Percentiles rank a stretch among this genome's conserved stretches.
Evolutionary conservation across 2,797 vertebrate species (phyloP).

Genomic region (Enteromius anoplus): DNA sequence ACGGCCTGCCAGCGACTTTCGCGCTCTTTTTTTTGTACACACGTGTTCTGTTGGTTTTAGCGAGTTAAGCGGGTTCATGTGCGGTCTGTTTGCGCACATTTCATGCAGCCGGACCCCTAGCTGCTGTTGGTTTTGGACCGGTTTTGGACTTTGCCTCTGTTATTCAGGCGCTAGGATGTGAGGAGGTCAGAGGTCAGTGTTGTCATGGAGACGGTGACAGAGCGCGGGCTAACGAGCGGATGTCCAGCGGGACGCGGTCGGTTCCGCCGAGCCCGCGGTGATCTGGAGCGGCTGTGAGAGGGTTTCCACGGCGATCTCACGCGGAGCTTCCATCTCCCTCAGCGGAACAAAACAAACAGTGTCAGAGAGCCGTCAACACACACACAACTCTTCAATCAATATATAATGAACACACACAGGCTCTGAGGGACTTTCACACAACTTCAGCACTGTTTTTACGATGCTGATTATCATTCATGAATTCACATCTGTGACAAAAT

Average conservation of each 20-base stretch:
- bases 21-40: background rate
- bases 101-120: background rate
- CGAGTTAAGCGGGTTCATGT: background rate
- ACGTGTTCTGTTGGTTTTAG: slow-evolving; percentile 2
- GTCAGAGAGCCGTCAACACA: slow-evolving; percentile 49
- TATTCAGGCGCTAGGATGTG: slow-evolving; percentile 19
- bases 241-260: background rate
- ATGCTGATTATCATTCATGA: slow-evolving; percentile 6
- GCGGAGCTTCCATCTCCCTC: background rate
- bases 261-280: slow-evolving; percentile 49
- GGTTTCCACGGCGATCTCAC: slow-evolving; percentile 16
- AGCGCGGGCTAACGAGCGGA: background rate
- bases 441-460: background rate
- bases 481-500: slow-evolving; percentile 7
- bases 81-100: background rate
- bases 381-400: slow-evolving; percentile 16
- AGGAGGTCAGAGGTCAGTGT: slow-evolving; percentile 30
- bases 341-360: slow-evolving; percentile 54
- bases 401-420: slow-evolving; percentile 7
- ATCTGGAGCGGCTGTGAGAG: slow-evolving; percentile 35
- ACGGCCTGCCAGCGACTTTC: background rate
- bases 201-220: slow-evolving; percentile 8
- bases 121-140: slow-evolving; percentile 47
- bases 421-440: background rate
- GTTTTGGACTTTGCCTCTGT: background rate